phyloP scores from a whole-genome alignment of 2,888 invertebrate species.

The Drosophila nr. medialis region DNA sequence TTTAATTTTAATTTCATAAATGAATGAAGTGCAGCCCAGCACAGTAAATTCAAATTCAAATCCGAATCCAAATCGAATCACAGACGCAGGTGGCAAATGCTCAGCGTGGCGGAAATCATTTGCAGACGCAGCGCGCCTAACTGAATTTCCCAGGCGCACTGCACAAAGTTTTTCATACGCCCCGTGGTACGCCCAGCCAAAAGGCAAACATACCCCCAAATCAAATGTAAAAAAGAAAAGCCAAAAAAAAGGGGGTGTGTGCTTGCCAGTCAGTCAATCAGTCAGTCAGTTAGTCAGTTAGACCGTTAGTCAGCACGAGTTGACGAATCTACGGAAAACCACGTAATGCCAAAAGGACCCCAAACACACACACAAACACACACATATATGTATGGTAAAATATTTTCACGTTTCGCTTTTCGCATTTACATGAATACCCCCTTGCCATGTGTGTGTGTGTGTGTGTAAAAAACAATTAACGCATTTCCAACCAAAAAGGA shows the following conservation, averaged over 20 bases:
- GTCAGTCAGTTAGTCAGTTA: conserved; percentile 31
- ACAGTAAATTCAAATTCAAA: conserved; percentile 1
- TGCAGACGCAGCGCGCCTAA: conserved; percentile 51
- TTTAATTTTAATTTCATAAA: conserved; percentile 76
- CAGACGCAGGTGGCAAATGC: conserved; percentile 56
- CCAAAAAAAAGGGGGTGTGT: conserved; percentile 23
- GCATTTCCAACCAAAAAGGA: conserved; percentile 56
- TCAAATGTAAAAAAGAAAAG: conserved; percentile 1
- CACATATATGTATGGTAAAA: conserved; percentile 40
- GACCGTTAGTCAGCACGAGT: conserved; percentile 43
- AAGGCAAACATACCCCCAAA: conserved; percentile 8
- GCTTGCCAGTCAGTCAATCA: conserved; percentile 24
- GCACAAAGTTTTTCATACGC: conserved; percentile 60
- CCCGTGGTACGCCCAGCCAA: conserved; percentile 39
- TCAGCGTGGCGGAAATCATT: conserved; percentile 71
- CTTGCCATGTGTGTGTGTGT: conserved; percentile 7
- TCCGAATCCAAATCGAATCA: conserved; percentile 62
- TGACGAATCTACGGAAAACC: conserved; percentile 69
- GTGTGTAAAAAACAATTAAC: conserved; percentile 75
- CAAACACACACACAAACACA: conserved; percentile 10
- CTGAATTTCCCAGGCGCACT: conserved; percentile 47
- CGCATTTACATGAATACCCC: conserved; percentile 52
- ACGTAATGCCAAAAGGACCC: conserved; percentile 49
- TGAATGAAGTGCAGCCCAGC: conserved; percentile 59
- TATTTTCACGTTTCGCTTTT: conserved; percentile 70